Evolutionary conservation across 2,797 vertebrate species (phyloP).

Genomic region (Acanthopagrus latus): DNA sequence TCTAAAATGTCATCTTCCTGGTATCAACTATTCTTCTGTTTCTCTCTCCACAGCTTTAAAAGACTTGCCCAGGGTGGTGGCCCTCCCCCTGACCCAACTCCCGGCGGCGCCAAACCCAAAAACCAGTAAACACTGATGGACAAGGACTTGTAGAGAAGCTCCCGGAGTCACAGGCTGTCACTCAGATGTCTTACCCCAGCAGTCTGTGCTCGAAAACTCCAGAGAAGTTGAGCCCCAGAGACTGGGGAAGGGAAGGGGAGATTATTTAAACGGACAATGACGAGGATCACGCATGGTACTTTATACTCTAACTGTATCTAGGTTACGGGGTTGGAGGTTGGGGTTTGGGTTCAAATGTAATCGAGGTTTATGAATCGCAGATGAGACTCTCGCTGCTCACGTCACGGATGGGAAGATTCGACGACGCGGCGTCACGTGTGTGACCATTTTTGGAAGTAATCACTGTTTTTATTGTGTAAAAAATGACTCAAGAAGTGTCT

Average conservation of each 20-base stretch:
- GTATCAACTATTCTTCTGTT: conserved; percentile 7
- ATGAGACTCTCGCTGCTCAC: conserved; percentile 54
- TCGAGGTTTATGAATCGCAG: conserved; percentile 52
- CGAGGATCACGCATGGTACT: conserved; percentile 62
- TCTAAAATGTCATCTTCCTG: no score
- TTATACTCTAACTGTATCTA: conserved; percentile 63
- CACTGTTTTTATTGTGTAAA: conserved; percentile 58
- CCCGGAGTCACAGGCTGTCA: conserved; percentile 78
- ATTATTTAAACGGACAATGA: conserved; percentile 57
- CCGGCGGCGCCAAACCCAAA: conserved; percentile 86
- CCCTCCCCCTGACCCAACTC: conserved; percentile 79
- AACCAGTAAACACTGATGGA: conserved; percentile 73
- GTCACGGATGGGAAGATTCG: conserved; percentile 44
- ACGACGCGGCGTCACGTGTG: conserved; percentile 13
- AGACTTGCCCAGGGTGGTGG: conserved; percentile 84
- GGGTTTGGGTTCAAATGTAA: conserved; percentile 40
- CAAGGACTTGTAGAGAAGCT: conserved; percentile 49
- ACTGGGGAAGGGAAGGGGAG: conserved; percentile 47
- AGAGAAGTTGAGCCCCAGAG: conserved; percentile 50
- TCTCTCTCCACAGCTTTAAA: conserved; percentile 71
- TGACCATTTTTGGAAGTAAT: conserved; percentile 50
- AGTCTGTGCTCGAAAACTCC: conserved; percentile 74
- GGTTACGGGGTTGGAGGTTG: conserved; percentile 45
- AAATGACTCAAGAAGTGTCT: conserved; percentile 59
- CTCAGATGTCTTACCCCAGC: conserved; percentile 86